Evolutionary conservation across 2,888 invertebrate genomes (phyloP).

Genomic region (Dastarcus helophoroides): DNA sequence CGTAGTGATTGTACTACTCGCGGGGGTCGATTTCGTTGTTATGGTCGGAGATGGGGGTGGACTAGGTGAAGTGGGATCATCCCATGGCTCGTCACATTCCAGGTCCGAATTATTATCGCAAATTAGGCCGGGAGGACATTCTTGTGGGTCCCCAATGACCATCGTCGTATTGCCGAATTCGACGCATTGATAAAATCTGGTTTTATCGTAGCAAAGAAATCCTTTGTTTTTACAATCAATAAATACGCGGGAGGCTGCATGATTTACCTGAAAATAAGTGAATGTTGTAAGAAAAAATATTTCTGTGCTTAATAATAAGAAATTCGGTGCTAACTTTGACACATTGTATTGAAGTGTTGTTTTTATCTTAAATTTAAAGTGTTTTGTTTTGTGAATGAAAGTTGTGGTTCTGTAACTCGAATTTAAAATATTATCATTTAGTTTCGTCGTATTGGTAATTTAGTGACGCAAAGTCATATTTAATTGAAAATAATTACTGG

Average conservation of each 20-base stretch:
- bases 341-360: too few species aligned
- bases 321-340: too few species aligned
- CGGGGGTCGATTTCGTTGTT: not conserved
- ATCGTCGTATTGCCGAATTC: conserved; percentile 15
- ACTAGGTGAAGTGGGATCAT: conserved; percentile 6
- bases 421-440: too few species aligned
- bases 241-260: not conserved
- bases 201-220: conserved; percentile 10
- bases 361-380: too few species aligned
- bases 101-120: conserved; percentile 18
- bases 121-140: conserved; percentile 19
- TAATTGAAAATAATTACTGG: too few species aligned
- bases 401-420: too few species aligned
- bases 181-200: conserved; percentile 13
- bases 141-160: conserved; percentile 15
- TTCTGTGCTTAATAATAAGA: too few species aligned
- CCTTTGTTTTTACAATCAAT: conserved; percentile 11
- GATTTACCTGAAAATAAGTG: conserved; percentile 1
- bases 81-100: conserved; percentile 19
- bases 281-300: too few species aligned
- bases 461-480: too few species aligned
- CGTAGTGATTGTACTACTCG: not conserved
- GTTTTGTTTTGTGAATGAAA: too few species aligned
- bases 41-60: not conserved
- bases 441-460: too few species aligned